Percentiles rank a stretch among this genome's conserved stretches.
Evolutionary conservation across 2,888 invertebrate genomes (phyloP).

Genomic region (Eupithecia dodoneata): DNA sequence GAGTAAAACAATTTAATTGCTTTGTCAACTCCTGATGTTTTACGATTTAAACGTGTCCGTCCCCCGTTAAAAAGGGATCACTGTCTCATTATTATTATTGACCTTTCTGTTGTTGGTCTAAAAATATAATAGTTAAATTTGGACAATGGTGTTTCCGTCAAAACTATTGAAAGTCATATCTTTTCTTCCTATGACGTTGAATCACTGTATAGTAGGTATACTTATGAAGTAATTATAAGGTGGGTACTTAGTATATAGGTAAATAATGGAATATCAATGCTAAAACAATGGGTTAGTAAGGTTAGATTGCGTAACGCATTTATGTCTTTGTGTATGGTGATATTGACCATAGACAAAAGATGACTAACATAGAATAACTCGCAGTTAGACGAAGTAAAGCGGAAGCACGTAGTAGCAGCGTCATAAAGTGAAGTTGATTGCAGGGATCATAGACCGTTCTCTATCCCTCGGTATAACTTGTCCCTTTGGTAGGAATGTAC

Average conservation of each 20-base stretch:
- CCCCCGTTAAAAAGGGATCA: background rate
- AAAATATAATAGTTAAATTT: background rate
- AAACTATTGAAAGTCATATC: background rate
- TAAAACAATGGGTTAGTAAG: conserved; percentile 6
- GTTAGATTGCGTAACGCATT: conserved; percentile 11
- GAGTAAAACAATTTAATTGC: background rate
- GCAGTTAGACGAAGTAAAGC: conserved; percentile 4
- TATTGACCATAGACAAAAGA: conserved; percentile 20
- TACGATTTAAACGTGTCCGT: background rate
- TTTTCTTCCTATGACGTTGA: background rate
- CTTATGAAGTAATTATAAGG: conserved; percentile 5
- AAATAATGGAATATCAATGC: conserved; percentile 11
- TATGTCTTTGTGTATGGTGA: conserved; percentile 13
- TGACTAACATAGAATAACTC: conserved; percentile 14
- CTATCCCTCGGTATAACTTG: background rate
- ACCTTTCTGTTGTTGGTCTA: background rate
- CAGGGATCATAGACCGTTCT: background rate
- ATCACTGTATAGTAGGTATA: background rate
- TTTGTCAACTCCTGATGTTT: background rate
- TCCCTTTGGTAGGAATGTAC: background rate
- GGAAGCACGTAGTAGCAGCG: conserved; percentile 7
- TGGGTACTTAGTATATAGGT: background rate
- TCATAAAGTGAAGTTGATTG: background rate
- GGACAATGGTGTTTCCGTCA: background rate
- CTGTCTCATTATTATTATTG: background rate